Evolutionary conservation across 2,113 vertebrate species (phyloP).

Genomic region (Phylloscopus trochiloides): DNA sequence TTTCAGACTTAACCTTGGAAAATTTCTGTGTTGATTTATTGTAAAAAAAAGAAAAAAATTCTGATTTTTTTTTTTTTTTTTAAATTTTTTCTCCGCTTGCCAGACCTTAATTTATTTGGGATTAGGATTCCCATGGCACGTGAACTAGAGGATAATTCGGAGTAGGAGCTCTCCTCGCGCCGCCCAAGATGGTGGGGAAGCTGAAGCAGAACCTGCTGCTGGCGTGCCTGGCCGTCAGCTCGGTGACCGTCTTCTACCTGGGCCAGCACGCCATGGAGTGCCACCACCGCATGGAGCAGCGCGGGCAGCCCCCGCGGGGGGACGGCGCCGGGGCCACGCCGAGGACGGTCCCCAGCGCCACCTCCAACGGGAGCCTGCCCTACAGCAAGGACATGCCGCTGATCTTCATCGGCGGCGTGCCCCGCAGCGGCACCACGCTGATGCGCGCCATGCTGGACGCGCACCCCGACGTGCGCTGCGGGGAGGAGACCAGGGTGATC

Average conservation of each 20-base stretch:
- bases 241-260: slow-evolving; percentile 91
- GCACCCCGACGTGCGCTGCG: slow-evolving; percentile 91
- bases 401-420: slow-evolving; percentile 93
- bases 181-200: slow-evolving; percentile 87
- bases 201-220: slow-evolving; percentile 93
- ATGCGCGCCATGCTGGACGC: slow-evolving; percentile 98
- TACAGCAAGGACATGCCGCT: slow-evolving; percentile 98
- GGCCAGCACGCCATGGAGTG: slow-evolving; percentile 96
- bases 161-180: background rate
- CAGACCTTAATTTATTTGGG: slow-evolving; percentile 58
- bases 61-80: background rate
- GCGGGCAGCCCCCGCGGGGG: slow-evolving; percentile 63
- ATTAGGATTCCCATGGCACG: slow-evolving; percentile 59
- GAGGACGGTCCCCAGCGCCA: slow-evolving; percentile 67
- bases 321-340: slow-evolving; percentile 71
- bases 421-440: slow-evolving; percentile 92
- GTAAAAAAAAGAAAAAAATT: background rate
- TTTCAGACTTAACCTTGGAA: background rate
- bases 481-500: slow-evolving; percentile 94
- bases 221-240: slow-evolving; percentile 93
- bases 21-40: background rate
- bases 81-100: background rate
- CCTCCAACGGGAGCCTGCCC: slow-evolving; percentile 70
- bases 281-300: slow-evolving; percentile 89
- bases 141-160: slow-evolving; percentile 24